Percentiles rank a stretch among this genome's conserved stretches.
Conservation (phyloP, 2,888 invertebrate genomes). For the Chymomyza amoena region DNA sequence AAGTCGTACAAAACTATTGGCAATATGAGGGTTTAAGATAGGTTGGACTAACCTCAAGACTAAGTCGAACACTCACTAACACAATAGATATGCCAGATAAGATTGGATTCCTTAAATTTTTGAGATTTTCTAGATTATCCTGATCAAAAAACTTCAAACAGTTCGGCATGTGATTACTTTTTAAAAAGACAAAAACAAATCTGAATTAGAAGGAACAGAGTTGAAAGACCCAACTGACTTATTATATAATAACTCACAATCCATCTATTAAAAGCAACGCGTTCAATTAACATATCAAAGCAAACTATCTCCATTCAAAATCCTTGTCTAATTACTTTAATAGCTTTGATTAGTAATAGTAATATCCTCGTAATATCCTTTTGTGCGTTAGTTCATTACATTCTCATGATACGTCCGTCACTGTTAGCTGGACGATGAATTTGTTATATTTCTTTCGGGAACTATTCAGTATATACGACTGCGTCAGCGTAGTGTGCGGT, state of each 20-base stretch:
- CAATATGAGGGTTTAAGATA: too few species aligned
- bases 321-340: background rate
- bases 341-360: background rate
- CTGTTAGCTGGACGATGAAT: conserved; percentile 25
- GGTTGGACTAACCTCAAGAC: too few species aligned
- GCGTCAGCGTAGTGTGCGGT: conserved; percentile 33
- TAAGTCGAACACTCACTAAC: too few species aligned
- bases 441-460: conserved; percentile 37
- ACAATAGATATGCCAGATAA: too few species aligned
- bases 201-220: background rate
- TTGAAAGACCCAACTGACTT: background rate
- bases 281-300: background rate
- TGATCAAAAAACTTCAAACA: too few species aligned
- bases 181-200: too few species aligned
- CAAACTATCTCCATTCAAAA: background rate
- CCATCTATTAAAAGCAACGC: too few species aligned
- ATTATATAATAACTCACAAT: too few species aligned
- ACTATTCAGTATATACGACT: conserved; percentile 52
- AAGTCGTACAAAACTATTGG: too few species aligned
- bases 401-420: background rate
- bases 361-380: background rate
- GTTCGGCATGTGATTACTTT: too few species aligned
- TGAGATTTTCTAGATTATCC: too few species aligned
- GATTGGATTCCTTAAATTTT: too few species aligned
- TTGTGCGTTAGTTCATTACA: background rate